phyloP scores from a whole-genome alignment of 2,797 vertebrate genomes.

The Lutjanus argentimaculatus region DNA sequence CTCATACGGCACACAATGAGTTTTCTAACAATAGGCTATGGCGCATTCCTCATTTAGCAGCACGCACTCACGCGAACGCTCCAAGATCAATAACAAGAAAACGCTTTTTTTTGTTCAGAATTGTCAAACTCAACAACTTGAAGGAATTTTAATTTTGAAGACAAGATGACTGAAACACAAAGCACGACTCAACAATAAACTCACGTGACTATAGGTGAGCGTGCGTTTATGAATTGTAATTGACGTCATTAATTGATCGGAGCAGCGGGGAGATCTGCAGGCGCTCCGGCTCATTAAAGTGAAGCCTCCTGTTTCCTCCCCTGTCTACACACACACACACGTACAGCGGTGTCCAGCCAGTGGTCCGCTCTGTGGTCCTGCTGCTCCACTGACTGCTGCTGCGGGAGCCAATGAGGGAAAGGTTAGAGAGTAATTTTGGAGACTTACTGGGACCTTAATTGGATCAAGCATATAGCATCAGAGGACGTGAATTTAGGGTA shows the following conservation, averaged over 20 bases:
- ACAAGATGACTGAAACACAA: background rate
- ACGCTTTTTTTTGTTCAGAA: background rate
- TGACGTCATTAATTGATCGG: slow-evolving; percentile 60
- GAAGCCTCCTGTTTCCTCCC: background rate
- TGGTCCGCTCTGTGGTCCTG: background rate
- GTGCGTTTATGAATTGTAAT: background rate
- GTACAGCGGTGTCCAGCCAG: background rate
- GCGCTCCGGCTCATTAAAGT: background rate
- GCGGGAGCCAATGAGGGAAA: background rate
- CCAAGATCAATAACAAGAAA: background rate
- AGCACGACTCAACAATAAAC: too few relatives aligned
- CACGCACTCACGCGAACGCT: background rate
- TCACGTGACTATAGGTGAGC: background rate
- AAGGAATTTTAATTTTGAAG: background rate
- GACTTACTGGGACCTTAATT: background rate
- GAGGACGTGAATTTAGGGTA: background rate
- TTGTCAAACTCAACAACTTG: background rate
- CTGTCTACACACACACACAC: background rate
- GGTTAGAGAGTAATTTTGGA: background rate
- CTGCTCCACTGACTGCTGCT: background rate
- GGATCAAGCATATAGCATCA: background rate
- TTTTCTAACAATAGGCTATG: background rate
- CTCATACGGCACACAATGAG: background rate
- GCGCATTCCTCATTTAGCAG: background rate
- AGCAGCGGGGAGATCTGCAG: slow-evolving; percentile 13